Base-by-base conservation (phyloP, 2,797 vertebrate genomes). In the Anolis apletophallus region DNA sequence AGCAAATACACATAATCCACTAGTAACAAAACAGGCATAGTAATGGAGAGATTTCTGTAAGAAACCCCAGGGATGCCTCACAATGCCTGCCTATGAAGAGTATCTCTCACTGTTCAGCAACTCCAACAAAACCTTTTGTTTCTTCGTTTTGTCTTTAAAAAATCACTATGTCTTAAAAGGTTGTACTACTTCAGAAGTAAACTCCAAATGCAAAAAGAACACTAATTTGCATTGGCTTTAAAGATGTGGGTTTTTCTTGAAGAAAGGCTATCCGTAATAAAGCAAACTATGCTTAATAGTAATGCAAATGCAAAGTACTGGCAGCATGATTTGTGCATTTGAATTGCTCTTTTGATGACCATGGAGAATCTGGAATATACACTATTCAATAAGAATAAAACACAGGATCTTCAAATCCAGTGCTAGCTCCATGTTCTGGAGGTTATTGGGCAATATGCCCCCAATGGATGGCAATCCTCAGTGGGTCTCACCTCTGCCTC, bases 1-100 rank as follows among this genome's bases (percentile, higher is more conserved):
- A 97, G 97, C 95, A 93, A 87, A 92, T 16, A 92, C 93, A 93
- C 95, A 93, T 95, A 97, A 97, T 97, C 97, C 96, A 81, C 46
- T 12, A 67, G 95, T 85, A 91, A 96, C 95, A 96, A 96, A 94
- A 55, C 0, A 29, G 50, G 92, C 75, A 6, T n/a, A 92, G 91
- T 11, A 87, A 93, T 96, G 96, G 94, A 90, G 94, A 94, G 90
- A 95, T 95, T 94, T 96, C 95, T 92, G 87, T 90, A 93, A 90
- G 91, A 82, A 93, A 93, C 90, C 17, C 0, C 90, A 36, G 93
- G 93, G 93, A 94, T 94, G 93, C 94, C 88, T 3, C 14, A 89
- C 16, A 12, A 93, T 79, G 64, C 92, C 81, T 91, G 93, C 96
- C 91, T 95, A 93, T 95, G 94, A 94, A 95, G 93, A 87, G 74